A percentile compares a stretch with the other conserved stretches of the same genome.
These are phyloP conservation scores for Enteromius anoplus DNA, from an alignment of 2,797 vertebrate species.

Conservation along the genomic window DNA sequence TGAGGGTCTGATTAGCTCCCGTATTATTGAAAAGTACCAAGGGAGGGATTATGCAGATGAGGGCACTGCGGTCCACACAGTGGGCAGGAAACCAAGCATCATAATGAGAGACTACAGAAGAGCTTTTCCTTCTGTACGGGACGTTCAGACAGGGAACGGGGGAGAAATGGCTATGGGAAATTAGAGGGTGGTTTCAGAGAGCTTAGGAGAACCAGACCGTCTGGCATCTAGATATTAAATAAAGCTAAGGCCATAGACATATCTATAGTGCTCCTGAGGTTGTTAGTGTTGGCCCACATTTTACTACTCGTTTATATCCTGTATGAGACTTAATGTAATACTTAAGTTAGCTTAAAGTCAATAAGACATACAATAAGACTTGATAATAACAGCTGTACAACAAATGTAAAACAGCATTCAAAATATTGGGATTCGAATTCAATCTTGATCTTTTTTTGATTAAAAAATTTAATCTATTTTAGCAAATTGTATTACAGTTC, in stretches of 20 bases:
- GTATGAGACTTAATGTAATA: constrained; percentile 25
- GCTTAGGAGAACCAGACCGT: constrained; percentile 28
- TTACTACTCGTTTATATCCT: constrained; percentile 10
- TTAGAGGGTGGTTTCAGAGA: constrained; percentile 26
- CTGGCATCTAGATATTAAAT: constrained; percentile 42
- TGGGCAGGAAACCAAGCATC: constrained; percentile 32
- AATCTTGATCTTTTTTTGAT: not conserved
- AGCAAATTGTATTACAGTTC: not conserved
- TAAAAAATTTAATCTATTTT: not conserved
- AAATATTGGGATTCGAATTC: not conserved
- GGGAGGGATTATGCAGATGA: constrained; percentile 52
- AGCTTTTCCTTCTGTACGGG: constrained; percentile 32
- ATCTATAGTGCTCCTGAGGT: constrained; percentile 21
- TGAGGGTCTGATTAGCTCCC: constrained; percentile 40
- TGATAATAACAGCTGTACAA: not conserved
- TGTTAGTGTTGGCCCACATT: constrained; percentile 17
- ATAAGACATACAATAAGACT: not conserved
- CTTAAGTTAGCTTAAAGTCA: not conserved
- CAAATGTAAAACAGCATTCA: not conserved
- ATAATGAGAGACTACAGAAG: constrained; percentile 36
- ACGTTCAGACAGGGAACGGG: not conserved
- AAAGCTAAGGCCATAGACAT: constrained; percentile 12
- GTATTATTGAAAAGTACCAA: constrained; percentile 37
- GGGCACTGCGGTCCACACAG: constrained; percentile 15
- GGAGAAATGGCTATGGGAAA: constrained; percentile 20